Evolutionary conservation across 2,797 vertebrate genomes (phyloP).

Genomic region (Argyrosomus regius): DNA sequence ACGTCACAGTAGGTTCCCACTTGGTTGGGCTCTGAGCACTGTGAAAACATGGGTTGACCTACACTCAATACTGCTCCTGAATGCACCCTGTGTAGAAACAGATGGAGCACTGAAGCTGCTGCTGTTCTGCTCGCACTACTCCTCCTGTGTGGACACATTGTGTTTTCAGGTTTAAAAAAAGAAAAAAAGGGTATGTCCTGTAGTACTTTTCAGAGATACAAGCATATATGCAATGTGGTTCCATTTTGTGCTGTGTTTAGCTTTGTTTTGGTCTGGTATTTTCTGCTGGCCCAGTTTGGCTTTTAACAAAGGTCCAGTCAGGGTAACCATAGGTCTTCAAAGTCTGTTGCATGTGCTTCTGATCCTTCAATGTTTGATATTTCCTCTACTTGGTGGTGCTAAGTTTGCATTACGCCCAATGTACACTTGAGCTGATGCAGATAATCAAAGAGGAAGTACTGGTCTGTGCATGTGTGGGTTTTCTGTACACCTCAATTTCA

Average conservation of each 20-base stretch:
- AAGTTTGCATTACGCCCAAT: conserved; percentile 17
- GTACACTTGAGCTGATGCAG: conserved; percentile 16
- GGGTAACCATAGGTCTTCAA: not conserved
- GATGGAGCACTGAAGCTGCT: not conserved
- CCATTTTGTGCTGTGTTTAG: conserved; percentile 9
- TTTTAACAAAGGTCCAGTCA: conserved; percentile 14
- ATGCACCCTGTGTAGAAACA: not conserved
- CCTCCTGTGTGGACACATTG: not conserved
- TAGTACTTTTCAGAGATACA: not conserved
- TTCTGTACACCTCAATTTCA: conserved; percentile 29
- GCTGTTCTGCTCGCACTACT: not conserved
- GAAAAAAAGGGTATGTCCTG: not conserved
- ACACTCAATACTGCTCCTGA: not conserved
- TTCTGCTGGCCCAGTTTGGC: conserved; percentile 26
- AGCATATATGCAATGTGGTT: not conserved
- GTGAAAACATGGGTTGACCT: not conserved
- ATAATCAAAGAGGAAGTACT: conserved; percentile 28
- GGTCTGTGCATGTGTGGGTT: not conserved
- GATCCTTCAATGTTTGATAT: conserved; percentile 28
- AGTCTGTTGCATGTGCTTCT: conserved; percentile 11
- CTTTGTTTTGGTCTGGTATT: conserved; percentile 10
- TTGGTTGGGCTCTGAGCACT: not conserved
- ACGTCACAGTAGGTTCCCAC: no score
- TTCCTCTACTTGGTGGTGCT: conserved; percentile 20
- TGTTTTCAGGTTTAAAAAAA: conserved; percentile 8